Base-by-base conservation (phyloP, 2,888 invertebrate genomes). In the Dorcus hopei region DNA sequence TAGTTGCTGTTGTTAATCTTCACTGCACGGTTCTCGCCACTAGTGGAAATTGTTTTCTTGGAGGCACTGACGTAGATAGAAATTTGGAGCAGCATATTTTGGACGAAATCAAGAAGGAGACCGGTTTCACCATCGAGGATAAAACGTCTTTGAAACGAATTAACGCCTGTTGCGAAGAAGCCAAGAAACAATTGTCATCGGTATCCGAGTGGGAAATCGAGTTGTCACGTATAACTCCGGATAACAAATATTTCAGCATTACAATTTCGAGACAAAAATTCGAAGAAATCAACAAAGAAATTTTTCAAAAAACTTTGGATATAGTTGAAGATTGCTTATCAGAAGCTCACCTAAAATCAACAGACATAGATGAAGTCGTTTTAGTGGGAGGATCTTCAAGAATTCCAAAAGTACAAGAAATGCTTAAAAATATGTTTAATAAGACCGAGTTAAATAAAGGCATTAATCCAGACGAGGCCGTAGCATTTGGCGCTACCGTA, bases 321-420 rank as follows among this genome's bases (percentile, higher is more conserved):
- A 59, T 65, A 3, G 58, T 70, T 6, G 54, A 64, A 11, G 53
- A 60, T 7, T 68, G 67, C 49, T 54, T 72, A 40, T 51, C 61
- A 39, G 61, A 57, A 42, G 56, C 62, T 2, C 57, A 58, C 6
- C 23, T 72, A 8, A 19, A 42, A 0, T 62, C 63, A 59, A 26
- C 49, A 0, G 56, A 68, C 1, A 70, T 72, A 9, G 63, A 65
- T 23, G 68, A 71, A 42, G 63, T 72, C 33, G 59, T 72, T 9
- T 38, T 72, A 9, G 66, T 70, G 0, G 72, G 72, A 26, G 72
- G 72, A 26, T 67, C 70, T 0, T 69, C 71, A 0, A 61, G 67
- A 26, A 72, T 72, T 16, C 71, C 70, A 7, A 68, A 68, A 63
- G 54, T 73, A 8, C 62, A 65, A 39, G 40, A 64, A 49, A 16